phyloP scores from a whole-genome alignment of 2,797 vertebrate genomes.

The Balearica regulorum region DNA sequence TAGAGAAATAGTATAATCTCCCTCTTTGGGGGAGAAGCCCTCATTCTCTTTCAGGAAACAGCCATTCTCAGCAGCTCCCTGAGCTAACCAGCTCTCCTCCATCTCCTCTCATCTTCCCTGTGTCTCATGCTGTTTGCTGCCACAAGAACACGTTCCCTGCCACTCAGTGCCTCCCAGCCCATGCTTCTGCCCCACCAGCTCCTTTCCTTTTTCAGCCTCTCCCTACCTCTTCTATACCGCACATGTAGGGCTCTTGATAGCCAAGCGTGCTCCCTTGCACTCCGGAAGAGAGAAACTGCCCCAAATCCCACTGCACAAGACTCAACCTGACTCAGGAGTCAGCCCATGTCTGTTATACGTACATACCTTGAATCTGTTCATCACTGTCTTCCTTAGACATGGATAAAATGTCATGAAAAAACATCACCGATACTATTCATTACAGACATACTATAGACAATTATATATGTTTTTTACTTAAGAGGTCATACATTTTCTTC shows the following conservation, averaged over 20 bases:
- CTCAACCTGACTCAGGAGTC: neutral
- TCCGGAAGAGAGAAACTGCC: neutral
- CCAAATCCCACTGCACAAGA: neutral
- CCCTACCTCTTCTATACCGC: neutral
- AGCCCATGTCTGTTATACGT: accelerated
- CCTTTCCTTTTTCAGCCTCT: neutral
- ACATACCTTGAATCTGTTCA: neutral
- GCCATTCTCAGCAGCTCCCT: neutral
- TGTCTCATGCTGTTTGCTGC: neutral
- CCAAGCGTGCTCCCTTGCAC: neutral
- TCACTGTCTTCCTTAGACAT: neutral
- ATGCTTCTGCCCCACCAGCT: accelerated
- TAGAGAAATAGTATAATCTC: neutral
- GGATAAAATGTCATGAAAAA: neutral
- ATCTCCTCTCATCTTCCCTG: neutral
- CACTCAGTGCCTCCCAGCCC: accelerated
- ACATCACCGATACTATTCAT: neutral
- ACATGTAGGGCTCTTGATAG: neutral
- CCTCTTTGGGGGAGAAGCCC: neutral
- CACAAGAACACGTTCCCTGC: accelerated
- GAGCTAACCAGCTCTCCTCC: neutral
- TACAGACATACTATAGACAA: neutral
- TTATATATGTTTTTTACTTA: neutral
- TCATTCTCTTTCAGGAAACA: neutral
- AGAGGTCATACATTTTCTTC: neutral